Evolutionary conservation across 2,888 invertebrate genomes (phyloP).

Genomic region (Stramonita haemastoma): DNA sequence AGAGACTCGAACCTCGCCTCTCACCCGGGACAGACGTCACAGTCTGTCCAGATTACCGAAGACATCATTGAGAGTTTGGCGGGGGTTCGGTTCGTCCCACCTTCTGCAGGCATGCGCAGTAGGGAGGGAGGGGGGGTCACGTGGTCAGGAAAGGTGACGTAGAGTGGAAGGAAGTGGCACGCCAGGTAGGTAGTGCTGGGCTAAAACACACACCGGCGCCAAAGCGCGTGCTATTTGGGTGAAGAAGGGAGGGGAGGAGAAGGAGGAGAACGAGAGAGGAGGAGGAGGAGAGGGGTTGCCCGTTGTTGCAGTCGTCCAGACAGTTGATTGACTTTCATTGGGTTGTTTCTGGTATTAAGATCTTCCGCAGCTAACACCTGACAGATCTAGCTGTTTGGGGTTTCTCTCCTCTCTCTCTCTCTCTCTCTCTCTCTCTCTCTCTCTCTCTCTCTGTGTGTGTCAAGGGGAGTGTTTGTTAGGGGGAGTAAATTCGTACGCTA

Average conservation of each 20-base stretch:
- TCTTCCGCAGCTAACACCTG: neutral
- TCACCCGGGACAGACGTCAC: neutral
- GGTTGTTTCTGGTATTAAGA: neutral
- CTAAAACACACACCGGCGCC: neutral
- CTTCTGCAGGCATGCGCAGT: neutral
- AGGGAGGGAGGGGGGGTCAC: neutral
- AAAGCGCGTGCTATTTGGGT: neutral
- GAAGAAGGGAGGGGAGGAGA: neutral
- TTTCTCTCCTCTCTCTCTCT: neutral
- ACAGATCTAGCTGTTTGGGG: neutral
- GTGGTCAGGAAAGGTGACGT: conserved; percentile 11
- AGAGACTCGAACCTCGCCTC: neutral
- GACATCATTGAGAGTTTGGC: conserved; percentile 1
- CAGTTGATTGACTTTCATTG: conserved; percentile 22
- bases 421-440: neutral
- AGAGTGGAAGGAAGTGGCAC: neutral
- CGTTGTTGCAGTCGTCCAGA: neutral
- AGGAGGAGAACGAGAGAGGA: neutral
- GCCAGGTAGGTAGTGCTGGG: neutral
- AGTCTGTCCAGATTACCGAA: neutral
- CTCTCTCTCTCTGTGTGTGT: neutral
- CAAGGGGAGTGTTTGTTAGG: too few relatives aligned
- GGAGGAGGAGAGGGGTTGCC: neutral
- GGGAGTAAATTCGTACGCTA: too few relatives aligned
- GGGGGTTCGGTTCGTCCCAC: neutral